Conservation (phyloP, 2,888 invertebrate genomes). For the Pseudococcus viburni region DNA sequence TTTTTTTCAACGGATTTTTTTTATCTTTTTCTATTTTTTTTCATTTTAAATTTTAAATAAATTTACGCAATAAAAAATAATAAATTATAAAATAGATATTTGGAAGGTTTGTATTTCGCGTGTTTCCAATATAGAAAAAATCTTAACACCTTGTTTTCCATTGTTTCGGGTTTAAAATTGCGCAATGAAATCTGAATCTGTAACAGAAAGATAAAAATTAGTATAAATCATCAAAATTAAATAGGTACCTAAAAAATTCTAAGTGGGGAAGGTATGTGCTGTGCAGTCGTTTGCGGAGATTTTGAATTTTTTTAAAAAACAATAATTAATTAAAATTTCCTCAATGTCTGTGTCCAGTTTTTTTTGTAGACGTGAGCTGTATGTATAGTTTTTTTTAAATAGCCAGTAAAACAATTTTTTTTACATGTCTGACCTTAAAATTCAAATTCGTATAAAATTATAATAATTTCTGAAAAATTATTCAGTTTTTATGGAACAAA, state of each 20-base stretch:
- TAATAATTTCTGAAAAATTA: too few relatives aligned
- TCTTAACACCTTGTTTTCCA: constrained; percentile 49
- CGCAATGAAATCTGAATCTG: constrained; percentile 35
- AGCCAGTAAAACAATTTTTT: not conserved
- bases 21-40: constrained; percentile 34
- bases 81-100: constrained; percentile 38
- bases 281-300: constrained; percentile 6
- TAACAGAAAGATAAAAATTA: constrained; percentile 23
- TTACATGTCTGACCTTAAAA: too few relatives aligned
- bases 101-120: constrained; percentile 41
- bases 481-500: too few relatives aligned
- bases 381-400: not conserved
- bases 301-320: not conserved
- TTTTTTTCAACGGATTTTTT: constrained; percentile 17
- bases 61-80: constrained; percentile 47
- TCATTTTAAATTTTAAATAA: constrained; percentile 50
- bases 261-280: not conserved
- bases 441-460: too few relatives aligned
- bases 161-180: constrained; percentile 42
- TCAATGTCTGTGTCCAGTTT: not conserved
- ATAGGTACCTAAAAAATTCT: too few relatives aligned
- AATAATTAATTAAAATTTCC: too few relatives aligned
- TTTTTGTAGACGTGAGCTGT: not conserved
- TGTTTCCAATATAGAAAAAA: constrained; percentile 46
- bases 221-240: not conserved